phyloP scores from a whole-genome alignment of 2,888 invertebrate genomes.

The Megastigmus dorsalis region DNA sequence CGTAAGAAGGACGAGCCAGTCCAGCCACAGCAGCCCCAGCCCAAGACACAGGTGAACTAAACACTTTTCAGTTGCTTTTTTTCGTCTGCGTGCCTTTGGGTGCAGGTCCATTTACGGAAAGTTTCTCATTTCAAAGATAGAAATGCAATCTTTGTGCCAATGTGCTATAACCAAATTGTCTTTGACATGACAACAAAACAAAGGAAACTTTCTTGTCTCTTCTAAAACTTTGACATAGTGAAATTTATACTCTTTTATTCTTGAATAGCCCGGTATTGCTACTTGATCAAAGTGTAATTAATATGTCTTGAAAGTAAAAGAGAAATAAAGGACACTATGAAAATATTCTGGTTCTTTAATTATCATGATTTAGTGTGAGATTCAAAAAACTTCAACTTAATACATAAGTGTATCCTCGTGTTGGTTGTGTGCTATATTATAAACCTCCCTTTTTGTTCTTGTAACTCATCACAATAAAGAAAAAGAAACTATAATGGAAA shows the following conservation, averaged over 20 bases:
- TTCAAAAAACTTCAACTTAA: neutral
- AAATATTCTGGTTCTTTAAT: too few species aligned
- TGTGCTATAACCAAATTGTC: neutral
- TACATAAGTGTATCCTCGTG: slow-evolving; percentile 4
- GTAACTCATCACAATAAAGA: neutral
- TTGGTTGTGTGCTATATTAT: neutral
- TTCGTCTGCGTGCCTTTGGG: neutral
- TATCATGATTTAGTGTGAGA: neutral
- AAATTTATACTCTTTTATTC: neutral
- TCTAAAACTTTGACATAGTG: neutral
- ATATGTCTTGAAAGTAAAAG: neutral
- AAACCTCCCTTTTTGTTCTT: neutral
- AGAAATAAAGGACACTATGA: too few species aligned
- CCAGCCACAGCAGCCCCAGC: slow-evolving; percentile 50
- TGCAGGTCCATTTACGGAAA: neutral
- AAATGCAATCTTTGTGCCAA: neutral
- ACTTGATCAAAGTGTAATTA: neutral
- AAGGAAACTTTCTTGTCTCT: neutral
- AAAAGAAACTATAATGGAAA: slow-evolving; percentile 14
- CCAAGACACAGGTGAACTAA: slow-evolving; percentile 76
- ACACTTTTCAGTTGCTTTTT: slow-evolving; percentile 1
- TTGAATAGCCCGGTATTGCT: too few species aligned
- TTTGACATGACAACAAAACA: too few species aligned
- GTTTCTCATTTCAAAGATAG: slow-evolving; percentile 7
- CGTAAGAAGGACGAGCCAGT: slow-evolving; percentile 85